Conservation (phyloP, 2,888 invertebrate species). For the Aleiodes leptofemur region DNA sequence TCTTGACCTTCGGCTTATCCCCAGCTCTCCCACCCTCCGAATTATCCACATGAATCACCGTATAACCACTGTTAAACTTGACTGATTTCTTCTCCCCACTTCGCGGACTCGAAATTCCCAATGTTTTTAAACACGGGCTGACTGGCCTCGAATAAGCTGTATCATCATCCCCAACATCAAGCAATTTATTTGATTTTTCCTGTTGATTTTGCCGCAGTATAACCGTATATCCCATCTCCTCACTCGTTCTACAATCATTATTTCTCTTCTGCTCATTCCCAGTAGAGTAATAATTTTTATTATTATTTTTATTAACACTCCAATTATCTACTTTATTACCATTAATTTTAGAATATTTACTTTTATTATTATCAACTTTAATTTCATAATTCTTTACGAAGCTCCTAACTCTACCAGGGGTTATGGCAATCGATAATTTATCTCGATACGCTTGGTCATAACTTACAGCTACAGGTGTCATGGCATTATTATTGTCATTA, state of each 20-base stretch:
- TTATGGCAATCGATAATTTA: slow-evolving; percentile 59
- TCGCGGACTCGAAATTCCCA: slow-evolving; percentile 49
- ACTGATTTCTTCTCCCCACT: slow-evolving; percentile 64
- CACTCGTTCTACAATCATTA: slow-evolving; percentile 1
- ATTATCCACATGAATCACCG: slow-evolving; percentile 55
- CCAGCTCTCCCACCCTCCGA: slow-evolving; percentile 17
- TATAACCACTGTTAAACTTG: slow-evolving; percentile 63
- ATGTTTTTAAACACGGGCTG: slow-evolving; percentile 56
- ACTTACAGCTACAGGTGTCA: slow-evolving; percentile 70
- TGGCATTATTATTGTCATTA: slow-evolving; percentile 72
- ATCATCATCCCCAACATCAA: slow-evolving; percentile 3
- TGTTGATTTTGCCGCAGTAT: slow-evolving; percentile 9
- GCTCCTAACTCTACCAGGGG: slow-evolving; percentile 72
- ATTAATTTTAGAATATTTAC: slow-evolving; percentile 59
- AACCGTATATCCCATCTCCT: slow-evolving; percentile 6
- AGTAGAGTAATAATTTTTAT: slow-evolving; percentile 3
- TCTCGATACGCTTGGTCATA: slow-evolving; percentile 68
- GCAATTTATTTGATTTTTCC: slow-evolving; percentile 22
- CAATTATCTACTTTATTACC: slow-evolving; percentile 53
- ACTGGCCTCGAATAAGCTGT: slow-evolving; percentile 8
- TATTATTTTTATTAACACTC: slow-evolving; percentile 43
- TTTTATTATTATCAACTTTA: slow-evolving; percentile 52
- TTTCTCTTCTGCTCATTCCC: slow-evolving; percentile 29
- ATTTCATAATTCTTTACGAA: slow-evolving; percentile 71
- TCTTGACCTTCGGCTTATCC: slow-evolving; percentile 51